Evolutionary conservation across 2,113 vertebrate genomes (phyloP).

Genomic region (Furnarius figulus): DNA sequence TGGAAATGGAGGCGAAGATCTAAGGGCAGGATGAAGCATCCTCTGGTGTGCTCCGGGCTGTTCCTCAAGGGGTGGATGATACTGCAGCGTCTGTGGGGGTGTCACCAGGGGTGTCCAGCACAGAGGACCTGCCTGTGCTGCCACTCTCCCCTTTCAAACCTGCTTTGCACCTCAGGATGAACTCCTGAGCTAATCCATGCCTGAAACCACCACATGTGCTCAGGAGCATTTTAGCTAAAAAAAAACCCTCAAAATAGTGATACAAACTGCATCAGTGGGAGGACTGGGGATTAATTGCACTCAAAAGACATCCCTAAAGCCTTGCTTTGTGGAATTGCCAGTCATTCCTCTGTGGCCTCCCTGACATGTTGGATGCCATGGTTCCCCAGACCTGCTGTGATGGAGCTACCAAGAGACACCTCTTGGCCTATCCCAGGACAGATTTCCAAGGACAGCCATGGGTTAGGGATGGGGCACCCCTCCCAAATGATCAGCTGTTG

Average conservation of each 20-base stretch:
- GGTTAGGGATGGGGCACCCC: not conserved
- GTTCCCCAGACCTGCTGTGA: not conserved
- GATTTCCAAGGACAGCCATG: not conserved
- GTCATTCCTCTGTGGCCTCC: not conserved
- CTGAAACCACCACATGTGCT: not conserved
- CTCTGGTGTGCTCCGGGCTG: not conserved
- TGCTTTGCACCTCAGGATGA: not conserved
- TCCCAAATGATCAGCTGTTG: not conserved
- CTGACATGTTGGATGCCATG: accelerated
- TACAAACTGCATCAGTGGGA: not conserved
- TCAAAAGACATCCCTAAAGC: not conserved
- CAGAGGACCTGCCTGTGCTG: not conserved
- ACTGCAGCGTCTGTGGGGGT: not conserved
- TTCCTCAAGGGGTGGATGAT: accelerated
- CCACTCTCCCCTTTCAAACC: not conserved
- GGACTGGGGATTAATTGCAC: not conserved
- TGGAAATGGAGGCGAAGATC: not conserved
- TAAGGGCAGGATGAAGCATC: not conserved
- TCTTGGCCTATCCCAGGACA: not conserved
- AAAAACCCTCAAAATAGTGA: accelerated
- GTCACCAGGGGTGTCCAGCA: not conserved
- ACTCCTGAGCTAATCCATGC: not conserved
- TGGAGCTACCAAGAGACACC: not conserved
- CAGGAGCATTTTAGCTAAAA: not conserved
- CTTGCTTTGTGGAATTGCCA: not conserved